phyloP scores from a whole-genome alignment of 2,113 vertebrate genomes.

The Ctenodactylus gundi region DNA sequence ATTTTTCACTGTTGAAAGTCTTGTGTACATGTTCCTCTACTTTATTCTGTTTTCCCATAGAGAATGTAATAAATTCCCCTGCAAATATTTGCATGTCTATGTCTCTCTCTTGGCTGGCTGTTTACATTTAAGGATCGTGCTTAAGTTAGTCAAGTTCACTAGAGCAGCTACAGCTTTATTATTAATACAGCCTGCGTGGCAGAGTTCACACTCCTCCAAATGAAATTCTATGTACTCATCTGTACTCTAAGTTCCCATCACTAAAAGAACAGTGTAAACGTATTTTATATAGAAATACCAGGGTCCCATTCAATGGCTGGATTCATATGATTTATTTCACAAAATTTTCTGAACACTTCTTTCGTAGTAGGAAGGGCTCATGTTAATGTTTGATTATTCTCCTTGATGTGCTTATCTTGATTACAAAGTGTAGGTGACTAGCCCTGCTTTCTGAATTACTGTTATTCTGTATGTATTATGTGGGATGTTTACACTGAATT shows the following conservation, averaged over 20 bases:
- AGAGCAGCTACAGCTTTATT: not conserved
- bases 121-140: constrained; percentile 48
- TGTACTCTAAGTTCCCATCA: not conserved
- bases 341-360: not conserved
- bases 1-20: constrained; percentile 54
- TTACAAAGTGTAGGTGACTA: not conserved
- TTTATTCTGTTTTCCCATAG: constrained; percentile 63
- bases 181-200: not conserved
- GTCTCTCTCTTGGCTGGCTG: constrained; percentile 24
- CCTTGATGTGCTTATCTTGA: constrained; percentile 1
- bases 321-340: not conserved
- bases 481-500: not conserved
- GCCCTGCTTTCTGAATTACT: not conserved
- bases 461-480: not conserved
- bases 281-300: not conserved
- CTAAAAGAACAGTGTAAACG: not conserved
- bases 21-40: constrained; percentile 53
- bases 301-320: not conserved
- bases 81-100: constrained; percentile 64
- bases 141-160: constrained; percentile 25
- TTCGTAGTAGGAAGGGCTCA: not conserved
- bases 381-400: not conserved
- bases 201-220: not conserved
- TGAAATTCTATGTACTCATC: not conserved
- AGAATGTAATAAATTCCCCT: constrained; percentile 55